Conservation (phyloP, 2,888 invertebrate genomes). For the Tetheella fluctuosa region DNA sequence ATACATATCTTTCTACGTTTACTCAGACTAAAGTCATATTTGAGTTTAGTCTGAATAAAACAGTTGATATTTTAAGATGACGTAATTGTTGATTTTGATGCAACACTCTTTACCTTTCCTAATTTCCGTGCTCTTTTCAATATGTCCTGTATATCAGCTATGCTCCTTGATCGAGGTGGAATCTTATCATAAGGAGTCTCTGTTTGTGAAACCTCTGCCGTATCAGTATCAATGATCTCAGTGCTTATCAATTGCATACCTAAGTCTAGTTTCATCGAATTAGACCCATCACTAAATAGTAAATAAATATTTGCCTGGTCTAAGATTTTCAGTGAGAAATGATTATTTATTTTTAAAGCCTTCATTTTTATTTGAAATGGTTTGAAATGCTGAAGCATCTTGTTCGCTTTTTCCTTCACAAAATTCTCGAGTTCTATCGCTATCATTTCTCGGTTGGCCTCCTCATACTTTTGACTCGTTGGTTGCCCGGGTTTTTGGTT, state of each 20-base stretch:
- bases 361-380: conserved; percentile 58
- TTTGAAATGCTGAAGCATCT: conserved; percentile 46
- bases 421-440: conserved; percentile 54
- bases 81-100: neutral
- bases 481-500: neutral
- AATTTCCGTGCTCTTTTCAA: conserved; percentile 27
- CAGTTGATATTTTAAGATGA: neutral
- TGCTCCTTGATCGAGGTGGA: conserved; percentile 36
- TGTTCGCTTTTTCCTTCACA: conserved; percentile 44
- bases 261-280: conserved; percentile 49
- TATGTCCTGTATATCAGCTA: conserved; percentile 37
- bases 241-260: conserved; percentile 68
- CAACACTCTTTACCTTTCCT: conserved; percentile 16
- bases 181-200: conserved; percentile 44
- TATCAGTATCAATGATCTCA: conserved; percentile 62
- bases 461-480: neutral
- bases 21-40: neutral
- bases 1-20: no score
- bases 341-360: conserved; percentile 55
- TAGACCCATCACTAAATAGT: conserved; percentile 44
- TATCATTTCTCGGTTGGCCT: conserved; percentile 36
- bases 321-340: conserved; percentile 56
- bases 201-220: conserved; percentile 41
- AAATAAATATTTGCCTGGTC: conserved; percentile 58
- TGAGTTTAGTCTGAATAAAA: no score